Percentiles rank a stretch among this genome's conserved stretches.
Evolutionary conservation across 2,888 invertebrate species (phyloP).

Genomic region (Clitarchus hookeri): DNA sequence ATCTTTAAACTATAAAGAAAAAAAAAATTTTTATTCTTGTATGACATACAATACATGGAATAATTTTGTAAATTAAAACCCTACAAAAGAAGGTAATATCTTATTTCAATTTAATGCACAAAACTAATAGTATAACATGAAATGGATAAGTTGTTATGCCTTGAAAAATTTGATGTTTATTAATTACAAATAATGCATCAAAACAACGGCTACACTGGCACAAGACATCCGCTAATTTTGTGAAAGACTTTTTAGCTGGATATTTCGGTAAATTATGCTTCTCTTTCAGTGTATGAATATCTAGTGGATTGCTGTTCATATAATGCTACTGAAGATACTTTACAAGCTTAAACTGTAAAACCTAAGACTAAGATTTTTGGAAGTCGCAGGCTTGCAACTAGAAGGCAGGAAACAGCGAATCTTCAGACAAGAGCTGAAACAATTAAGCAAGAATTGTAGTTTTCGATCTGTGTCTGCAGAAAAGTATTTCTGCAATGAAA

Average conservation of each 20-base stretch:
- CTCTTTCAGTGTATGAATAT: neutral
- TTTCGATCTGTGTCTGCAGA: neutral
- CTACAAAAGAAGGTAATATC: too few relatives aligned
- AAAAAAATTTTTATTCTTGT: too few relatives aligned
- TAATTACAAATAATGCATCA: neutral
- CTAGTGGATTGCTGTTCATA: neutral
- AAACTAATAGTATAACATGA: too few relatives aligned
- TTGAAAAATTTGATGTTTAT: neutral
- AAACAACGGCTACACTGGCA: neutral
- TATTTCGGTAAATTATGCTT: neutral
- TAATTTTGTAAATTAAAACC: too few relatives aligned
- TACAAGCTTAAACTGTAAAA: neutral
- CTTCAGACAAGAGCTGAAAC: neutral
- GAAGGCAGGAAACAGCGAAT: neutral
- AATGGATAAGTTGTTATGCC: neutral
- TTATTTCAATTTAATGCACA: too few relatives aligned
- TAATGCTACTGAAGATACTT: neutral
- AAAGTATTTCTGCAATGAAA: neutral
- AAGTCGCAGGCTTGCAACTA: neutral
- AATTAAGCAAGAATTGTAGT: neutral
- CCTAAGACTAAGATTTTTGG: neutral
- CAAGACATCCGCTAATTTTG: neutral
- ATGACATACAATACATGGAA: too few relatives aligned
- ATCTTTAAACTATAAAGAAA: too few relatives aligned
- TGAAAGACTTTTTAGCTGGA: neutral